Conservation (phyloP, 2,113 vertebrate species). For the Orthonyx spaldingii region DNA sequence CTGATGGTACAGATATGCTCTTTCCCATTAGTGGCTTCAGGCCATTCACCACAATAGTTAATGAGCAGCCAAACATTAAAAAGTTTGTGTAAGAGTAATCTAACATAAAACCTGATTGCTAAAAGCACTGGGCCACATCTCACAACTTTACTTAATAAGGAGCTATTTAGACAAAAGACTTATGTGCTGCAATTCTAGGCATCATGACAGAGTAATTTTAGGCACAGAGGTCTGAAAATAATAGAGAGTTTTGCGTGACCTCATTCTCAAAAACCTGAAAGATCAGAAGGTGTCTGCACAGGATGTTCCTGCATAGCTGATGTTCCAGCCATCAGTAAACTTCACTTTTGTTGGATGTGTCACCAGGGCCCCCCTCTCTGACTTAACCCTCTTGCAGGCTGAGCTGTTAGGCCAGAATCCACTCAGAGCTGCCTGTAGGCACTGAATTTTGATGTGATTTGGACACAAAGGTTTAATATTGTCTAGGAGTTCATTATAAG, state of each 20-base stretch:
- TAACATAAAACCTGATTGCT: not conserved
- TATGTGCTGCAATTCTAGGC: not conserved
- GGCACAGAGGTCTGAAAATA: fast-evolving
- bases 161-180: not conserved
- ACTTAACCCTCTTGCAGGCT: not conserved
- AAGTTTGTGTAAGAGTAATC: not conserved
- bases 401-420: not conserved
- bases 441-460: not conserved
- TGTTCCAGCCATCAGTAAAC: not conserved
- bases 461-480: not conserved
- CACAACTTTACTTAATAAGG: not conserved
- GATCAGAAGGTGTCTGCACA: not conserved
- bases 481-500: not conserved
- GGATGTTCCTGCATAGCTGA: not conserved
- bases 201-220: not conserved
- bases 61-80: not conserved
- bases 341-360: not conserved
- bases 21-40: not conserved
- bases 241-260: not conserved
- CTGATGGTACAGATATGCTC: not conserved
- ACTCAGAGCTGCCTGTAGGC: not conserved
- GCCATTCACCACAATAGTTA: not conserved
- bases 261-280: not conserved
- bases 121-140: not conserved
- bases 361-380: not conserved